phyloP scores from a whole-genome alignment of 2,113 vertebrate genomes.

The Lutjanus erythropterus region DNA sequence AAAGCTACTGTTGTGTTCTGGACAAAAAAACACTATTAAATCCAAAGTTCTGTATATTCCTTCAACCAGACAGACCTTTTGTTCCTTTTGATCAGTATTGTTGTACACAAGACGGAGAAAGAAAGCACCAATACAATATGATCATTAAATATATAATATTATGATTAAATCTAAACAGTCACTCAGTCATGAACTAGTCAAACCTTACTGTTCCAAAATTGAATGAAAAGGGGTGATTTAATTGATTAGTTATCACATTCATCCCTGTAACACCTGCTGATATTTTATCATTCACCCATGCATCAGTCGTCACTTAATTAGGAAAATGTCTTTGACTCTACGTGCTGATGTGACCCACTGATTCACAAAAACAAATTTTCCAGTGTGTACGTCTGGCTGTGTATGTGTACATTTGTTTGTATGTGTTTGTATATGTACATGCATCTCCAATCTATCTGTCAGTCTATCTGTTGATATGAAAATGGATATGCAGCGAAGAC shows the following conservation, averaged over 20 bases:
- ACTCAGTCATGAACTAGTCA: background rate
- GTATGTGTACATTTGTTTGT: background rate
- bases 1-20: background rate
- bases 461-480: background rate
- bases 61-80: background rate
- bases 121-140: background rate
- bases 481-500: background rate
- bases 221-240: background rate
- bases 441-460: background rate
- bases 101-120: background rate
- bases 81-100: background rate
- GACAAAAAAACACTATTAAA: background rate
- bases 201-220: background rate
- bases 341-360: background rate
- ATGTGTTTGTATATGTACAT: background rate
- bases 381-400: background rate
- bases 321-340: background rate
- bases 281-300: background rate
- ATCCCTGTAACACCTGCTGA: background rate
- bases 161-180: background rate
- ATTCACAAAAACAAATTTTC: background rate
- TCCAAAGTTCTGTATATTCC: background rate
- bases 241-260: slow-evolving; percentile 18
- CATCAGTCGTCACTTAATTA: background rate
- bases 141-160: too few species aligned